Percentiles rank a stretch among this genome's conserved stretches.
Evolutionary conservation across 2,888 invertebrate genomes (phyloP).

Genomic region (Trichogramma dendrolimi): DNA sequence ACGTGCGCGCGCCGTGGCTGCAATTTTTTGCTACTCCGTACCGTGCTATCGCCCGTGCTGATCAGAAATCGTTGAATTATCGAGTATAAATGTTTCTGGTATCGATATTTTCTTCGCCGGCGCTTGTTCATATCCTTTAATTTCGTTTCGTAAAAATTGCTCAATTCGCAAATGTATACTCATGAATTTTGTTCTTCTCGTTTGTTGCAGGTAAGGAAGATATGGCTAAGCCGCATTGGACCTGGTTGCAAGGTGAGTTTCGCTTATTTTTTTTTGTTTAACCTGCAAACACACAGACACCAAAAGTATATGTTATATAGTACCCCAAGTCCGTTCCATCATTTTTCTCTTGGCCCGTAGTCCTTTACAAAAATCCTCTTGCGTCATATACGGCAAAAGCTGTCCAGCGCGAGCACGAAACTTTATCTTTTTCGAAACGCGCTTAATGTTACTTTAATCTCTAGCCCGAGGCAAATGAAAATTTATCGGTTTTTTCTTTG

Average conservation of each 20-base stretch:
- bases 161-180: background rate
- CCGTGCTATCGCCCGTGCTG: background rate
- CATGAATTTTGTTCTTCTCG: conserved; percentile 12
- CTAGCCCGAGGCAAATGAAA: conserved; percentile 18
- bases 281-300: too few species aligned
- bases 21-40: background rate
- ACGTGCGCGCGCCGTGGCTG: background rate
- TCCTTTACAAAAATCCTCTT: background rate
- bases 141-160: background rate
- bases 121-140: background rate
- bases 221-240: conserved; percentile 51
- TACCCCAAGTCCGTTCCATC: too few species aligned
- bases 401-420: conserved; percentile 19
- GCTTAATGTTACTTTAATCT: conserved; percentile 29
- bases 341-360: background rate
- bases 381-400: conserved; percentile 27
- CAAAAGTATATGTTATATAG: too few species aligned
- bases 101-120: background rate
- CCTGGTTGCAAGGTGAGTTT: conserved; percentile 52
- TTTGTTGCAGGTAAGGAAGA: conserved; percentile 51
- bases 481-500: conserved; percentile 21
- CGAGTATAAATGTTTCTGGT: conserved; percentile 1
- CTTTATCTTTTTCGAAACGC: conserved; percentile 21
- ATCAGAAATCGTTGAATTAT: conserved; percentile 11
- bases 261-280: conserved; percentile 27